phyloP scores from a whole-genome alignment of 2,888 invertebrate species.

The Hymenopus coronatus region DNA sequence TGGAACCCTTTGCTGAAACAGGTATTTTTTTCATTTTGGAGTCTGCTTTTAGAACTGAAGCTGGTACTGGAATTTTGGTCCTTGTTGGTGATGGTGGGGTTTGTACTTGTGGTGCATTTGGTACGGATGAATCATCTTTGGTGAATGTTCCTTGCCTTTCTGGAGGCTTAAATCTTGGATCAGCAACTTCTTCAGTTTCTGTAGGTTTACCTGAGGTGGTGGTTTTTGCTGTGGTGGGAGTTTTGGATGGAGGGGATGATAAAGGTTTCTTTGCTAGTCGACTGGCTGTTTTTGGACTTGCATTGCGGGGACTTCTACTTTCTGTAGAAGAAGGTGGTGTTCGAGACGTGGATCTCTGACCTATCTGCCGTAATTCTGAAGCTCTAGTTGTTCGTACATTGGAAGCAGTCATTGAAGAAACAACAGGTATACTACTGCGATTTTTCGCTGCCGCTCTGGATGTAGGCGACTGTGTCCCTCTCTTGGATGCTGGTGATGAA shows the following conservation, averaged over 20 bases:
- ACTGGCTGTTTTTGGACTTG: constrained; percentile 21
- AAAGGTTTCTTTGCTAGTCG: constrained; percentile 30
- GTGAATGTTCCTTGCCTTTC: constrained; percentile 90
- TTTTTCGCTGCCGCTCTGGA: constrained; percentile 33
- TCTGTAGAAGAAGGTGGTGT: constrained; percentile 39
- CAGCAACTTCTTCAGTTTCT: constrained; percentile 21
- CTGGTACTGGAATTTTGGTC: constrained; percentile 38
- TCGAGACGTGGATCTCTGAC: constrained; percentile 39
- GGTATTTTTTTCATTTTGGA: constrained; percentile 29
- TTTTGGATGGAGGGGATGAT: constrained; percentile 32
- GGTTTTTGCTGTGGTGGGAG: constrained; percentile 20
- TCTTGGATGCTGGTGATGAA: constrained; percentile 57
- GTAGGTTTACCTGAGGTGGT: constrained; percentile 4
- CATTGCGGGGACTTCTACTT: constrained; percentile 35
- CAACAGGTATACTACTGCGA: constrained; percentile 37
- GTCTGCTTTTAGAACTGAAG: constrained; percentile 30
- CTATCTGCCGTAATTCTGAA: constrained; percentile 41
- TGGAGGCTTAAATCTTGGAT: constrained; percentile 52
- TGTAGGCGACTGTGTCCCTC: constrained; percentile 42
- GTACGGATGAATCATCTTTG: constrained; percentile 67
- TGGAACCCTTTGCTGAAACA: constrained; percentile 31
- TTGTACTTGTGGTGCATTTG: constrained; percentile 43
- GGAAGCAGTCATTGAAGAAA: constrained; percentile 24
- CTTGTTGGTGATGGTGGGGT: constrained; percentile 41
- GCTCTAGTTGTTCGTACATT: constrained; percentile 40